Evolutionary conservation across 2,888 invertebrate genomes (phyloP).

Genomic region (Drosophila helvetica): DNA sequence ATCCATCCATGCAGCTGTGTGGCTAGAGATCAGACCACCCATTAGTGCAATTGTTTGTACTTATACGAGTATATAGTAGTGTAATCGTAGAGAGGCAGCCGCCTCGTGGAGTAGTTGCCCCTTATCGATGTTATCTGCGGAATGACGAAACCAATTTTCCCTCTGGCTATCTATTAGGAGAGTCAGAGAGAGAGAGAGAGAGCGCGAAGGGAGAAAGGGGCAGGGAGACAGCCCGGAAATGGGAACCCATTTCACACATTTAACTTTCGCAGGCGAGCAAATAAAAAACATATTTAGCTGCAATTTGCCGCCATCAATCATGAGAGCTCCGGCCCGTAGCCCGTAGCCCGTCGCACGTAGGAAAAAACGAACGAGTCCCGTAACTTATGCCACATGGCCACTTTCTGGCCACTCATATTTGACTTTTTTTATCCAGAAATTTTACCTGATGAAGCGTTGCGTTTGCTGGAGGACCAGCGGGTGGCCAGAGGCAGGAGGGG

Average conservation of each 20-base stretch:
- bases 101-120: constrained; percentile 40
- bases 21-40: constrained; percentile 19
- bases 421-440: constrained; percentile 46
- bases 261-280: constrained; percentile 53
- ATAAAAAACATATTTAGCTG: constrained; percentile 80
- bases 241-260: constrained; percentile 42
- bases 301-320: constrained; percentile 78
- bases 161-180: constrained; percentile 16
- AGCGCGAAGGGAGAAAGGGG: background rate
- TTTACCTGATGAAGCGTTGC: constrained; percentile 69
- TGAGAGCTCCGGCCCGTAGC: constrained; percentile 55
- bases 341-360: constrained; percentile 30
- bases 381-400: constrained; percentile 75
- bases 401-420: constrained; percentile 62
- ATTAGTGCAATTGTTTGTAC: constrained; percentile 23
- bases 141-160: constrained; percentile 29
- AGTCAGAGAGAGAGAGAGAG: constrained; percentile 1
- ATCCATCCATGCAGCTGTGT: constrained; percentile 20
- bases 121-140: constrained; percentile 40
- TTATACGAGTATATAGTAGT: constrained; percentile 4
- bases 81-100: constrained; percentile 20
- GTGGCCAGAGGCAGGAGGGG: constrained; percentile 29
- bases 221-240: constrained; percentile 40
- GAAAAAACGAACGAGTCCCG: constrained; percentile 31
- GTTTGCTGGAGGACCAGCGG: constrained; percentile 45